Conservation (phyloP, 2,113 vertebrate species). For the Scytalopus superciliaris region DNA sequence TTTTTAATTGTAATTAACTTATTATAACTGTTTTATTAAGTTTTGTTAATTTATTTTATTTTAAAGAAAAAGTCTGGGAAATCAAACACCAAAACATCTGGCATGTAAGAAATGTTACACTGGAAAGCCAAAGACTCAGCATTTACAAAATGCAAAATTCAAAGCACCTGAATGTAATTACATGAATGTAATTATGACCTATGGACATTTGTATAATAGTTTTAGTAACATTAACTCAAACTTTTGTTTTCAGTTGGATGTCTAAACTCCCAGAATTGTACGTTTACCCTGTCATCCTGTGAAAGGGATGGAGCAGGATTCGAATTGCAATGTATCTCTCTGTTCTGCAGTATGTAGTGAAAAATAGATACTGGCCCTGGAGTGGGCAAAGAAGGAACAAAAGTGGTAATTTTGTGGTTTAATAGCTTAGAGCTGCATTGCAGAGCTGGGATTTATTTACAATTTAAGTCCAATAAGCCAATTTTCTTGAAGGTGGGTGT, state of each 20-base stretch:
- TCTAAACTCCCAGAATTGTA: neutral
- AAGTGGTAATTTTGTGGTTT: neutral
- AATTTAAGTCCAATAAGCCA: neutral
- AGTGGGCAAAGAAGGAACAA: neutral
- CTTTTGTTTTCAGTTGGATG: neutral
- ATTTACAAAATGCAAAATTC: neutral
- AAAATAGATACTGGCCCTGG: neutral
- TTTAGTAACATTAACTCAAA: neutral
- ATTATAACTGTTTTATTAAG: neutral
- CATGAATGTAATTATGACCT: neutral
- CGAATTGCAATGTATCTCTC: neutral
- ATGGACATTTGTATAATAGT: neutral
- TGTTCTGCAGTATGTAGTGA: neutral
- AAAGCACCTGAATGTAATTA: neutral
- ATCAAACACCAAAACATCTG: neutral
- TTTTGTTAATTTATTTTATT: neutral
- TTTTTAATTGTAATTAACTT: neutral
- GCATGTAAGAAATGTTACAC: rapidly evolving
- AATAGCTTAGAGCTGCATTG: neutral
- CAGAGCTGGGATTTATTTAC: neutral
- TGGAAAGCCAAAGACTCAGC: neutral
- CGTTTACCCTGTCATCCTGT: neutral
- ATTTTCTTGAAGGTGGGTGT: neutral
- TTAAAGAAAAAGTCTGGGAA: neutral
- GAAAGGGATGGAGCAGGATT: neutral